phyloP scores from a whole-genome alignment of 30 jellyfish, hydroid and myxozoan genomes.

The Turritopsis rubra region DNA sequence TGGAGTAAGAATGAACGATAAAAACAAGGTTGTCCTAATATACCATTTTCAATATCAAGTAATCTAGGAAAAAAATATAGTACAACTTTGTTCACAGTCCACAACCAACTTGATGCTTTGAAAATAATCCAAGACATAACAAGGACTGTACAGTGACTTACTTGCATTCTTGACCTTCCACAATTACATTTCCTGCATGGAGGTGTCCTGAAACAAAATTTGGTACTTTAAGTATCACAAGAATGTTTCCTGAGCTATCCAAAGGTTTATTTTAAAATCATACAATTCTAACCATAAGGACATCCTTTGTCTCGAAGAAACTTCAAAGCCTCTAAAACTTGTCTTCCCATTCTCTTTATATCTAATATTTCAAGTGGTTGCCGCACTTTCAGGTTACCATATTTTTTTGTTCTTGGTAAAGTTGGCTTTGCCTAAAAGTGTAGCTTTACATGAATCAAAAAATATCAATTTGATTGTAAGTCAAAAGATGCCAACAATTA shows the following conservation, averaged over 20 bases:
- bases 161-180: slow-evolving; percentile 89
- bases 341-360: slow-evolving; percentile 87
- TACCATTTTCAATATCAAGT: slow-evolving; percentile 89
- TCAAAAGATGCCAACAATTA: too few relatives aligned
- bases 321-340: slow-evolving; percentile 84
- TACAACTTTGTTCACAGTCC: not conserved
- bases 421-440: slow-evolving; percentile 79
- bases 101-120: not conserved
- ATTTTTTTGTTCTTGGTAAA: slow-evolving; percentile 53
- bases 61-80: slow-evolving; percentile 37
- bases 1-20: slow-evolving; percentile 59
- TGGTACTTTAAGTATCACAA: too few relatives aligned
- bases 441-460: too few relatives aligned
- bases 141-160: slow-evolving; percentile 4
- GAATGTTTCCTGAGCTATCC: too few relatives aligned
- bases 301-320: slow-evolving; percentile 83
- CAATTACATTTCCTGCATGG: slow-evolving; percentile 89
- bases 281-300: slow-evolving; percentile 73
- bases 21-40: slow-evolving; percentile 76
- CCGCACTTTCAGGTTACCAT: slow-evolving; percentile 66
- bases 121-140: not conserved
- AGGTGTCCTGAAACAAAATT: slow-evolving; percentile 47
- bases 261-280: too few relatives aligned
- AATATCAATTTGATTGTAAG: too few relatives aligned
- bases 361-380: slow-evolving; percentile 68